Base-by-base conservation (phyloP, 2,113 vertebrate species). In the Tympanuchus pallidicinctus region DNA sequence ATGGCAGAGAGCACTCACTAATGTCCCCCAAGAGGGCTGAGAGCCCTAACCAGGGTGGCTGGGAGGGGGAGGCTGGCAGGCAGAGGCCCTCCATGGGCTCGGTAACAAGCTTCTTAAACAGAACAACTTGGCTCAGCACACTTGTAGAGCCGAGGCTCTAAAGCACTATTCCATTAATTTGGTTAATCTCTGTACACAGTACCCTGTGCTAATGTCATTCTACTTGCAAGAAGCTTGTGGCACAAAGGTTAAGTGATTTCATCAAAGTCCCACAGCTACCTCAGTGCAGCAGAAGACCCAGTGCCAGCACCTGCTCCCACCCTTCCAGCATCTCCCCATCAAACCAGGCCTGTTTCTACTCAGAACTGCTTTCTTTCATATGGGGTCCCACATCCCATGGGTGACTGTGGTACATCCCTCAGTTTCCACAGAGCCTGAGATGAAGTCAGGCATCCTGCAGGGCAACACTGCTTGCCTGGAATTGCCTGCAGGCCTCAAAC, bases 391-490 rank as follows among this genome's bases (percentile, higher is more conserved):
- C 36, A 43, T 72, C 61, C 90, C 28, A 40, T 1, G 0, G 38
- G 66, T 65, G 77, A 88, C 70, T 52, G 5, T 52, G 5, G 80
- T 17, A 89, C 64, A 40, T 50, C 48, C 66, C 2, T 4, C 73
- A 83, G 34, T 48, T 0, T 1, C 54, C 56, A 45, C 2, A 0
- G 38, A 18, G 22, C 61, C 0, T 0, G 15, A 85, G 76, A 59
- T 1, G 0, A 2, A 70, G n/a, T 20, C 21, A 34, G 64, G 84
- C 50, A 42, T 40, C 32, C 36, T 32, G 45, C 6, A 12, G 18
- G 13, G 45, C 25, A 48, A 36, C 27, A 85, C 78, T 83, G 67
- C 61, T 82, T n/a, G 73, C 38, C 45, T 64, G 38, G 24, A 28
- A 36, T 42, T 43, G 12, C n/a, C 25, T 73, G 10, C 13, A 85